Conservation (phyloP, 1,140 invertebrate genomes). For the Drosophila tani region DNA sequence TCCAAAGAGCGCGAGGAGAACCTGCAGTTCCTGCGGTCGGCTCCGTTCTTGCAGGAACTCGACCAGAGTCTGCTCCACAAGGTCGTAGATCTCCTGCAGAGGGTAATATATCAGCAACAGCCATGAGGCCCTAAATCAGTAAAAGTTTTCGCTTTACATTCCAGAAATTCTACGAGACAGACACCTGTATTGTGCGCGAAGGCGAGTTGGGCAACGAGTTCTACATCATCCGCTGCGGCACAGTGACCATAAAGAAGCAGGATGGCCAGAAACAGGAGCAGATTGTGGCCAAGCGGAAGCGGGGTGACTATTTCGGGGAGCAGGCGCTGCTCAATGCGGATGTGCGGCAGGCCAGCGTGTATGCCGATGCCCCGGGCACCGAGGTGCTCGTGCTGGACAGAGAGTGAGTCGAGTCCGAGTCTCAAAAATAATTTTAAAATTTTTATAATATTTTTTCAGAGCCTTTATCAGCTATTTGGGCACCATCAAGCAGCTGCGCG, state of each 20-base stretch:
- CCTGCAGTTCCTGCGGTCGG: conserved; percentile 93
- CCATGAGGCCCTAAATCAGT: background rate
- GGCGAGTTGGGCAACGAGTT: conserved; percentile 98
- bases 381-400: conserved; percentile 96
- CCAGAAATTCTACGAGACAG: conserved; percentile 89
- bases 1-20: conserved; percentile 93
- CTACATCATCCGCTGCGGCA: conserved; percentile 97
- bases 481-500: conserved; percentile 78
- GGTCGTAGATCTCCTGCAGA: conserved; percentile 95
- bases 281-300: conserved; percentile 88
- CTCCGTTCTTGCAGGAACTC: conserved; percentile 93
- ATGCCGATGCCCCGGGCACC: conserved; percentile 93
- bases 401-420: conserved; percentile 85
- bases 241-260: conserved; percentile 91
- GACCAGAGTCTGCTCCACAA: conserved; percentile 92
- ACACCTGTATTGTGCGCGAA: conserved; percentile 95
- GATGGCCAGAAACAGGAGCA: conserved; percentile 87
- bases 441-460: conserved; percentile 56
- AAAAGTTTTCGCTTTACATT: background rate
- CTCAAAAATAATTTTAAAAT: too few species aligned
- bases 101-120: conserved; percentile 86
- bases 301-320: conserved; percentile 92
- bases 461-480: conserved; percentile 87
- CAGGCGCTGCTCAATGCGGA: conserved; percentile 93
- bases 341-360: conserved; percentile 94